Evolutionary conservation across 1,140 invertebrate genomes (phyloP), one percentile per base, ranked within the genome.

Genomic region (Coenobita brevimanus): DNA sequence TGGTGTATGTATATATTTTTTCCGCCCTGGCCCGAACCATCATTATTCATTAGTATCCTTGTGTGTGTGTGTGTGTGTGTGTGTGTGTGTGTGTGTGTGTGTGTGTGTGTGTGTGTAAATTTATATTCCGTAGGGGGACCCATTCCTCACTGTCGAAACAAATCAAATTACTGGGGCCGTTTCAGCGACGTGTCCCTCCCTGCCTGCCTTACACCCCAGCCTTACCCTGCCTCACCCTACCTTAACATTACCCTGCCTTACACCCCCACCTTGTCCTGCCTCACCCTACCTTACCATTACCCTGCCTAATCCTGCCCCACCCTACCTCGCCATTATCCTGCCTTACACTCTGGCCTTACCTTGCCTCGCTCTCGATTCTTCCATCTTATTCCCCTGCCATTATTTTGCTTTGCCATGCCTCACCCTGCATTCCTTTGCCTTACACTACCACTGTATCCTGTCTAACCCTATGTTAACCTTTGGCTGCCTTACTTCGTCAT

Each of bases 71-170:
- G 33, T 69, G n/a, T 3, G 33, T 69, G 4, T 69, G 33, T 8
- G 64, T 69, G 2, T 69, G 27, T 69, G 24, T 15, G 33, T 69
- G 24, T 69, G n/a, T 27, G 24, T 24, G 21, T n/a, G 4, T 84
- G 57, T 62, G 8, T 10, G 41, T 24, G 41, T 84, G 30, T 84
- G 38, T 76, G 38, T 75, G 54, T 76, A 46, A 60, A 85, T 85
- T 85, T 76, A 76, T 85, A 78, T 85, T 85, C 82, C 71, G 69
- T 85, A 46, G 71, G 82, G 82, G 54, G 41, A 76, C 54, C 54
- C 36, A 64, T 78, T 64, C 73, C 41, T 85, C 82, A 76, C 71
- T 76, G 73, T 85, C 71, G 67, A 71, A 85, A 85, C 71, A 85
- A 85, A 85, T 85, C 69, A 43, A 78, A 85, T 85, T 85, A 85